Evolutionary conservation across 2,888 invertebrate species (phyloP).

Genomic region (Nymphalis polychloros): DNA sequence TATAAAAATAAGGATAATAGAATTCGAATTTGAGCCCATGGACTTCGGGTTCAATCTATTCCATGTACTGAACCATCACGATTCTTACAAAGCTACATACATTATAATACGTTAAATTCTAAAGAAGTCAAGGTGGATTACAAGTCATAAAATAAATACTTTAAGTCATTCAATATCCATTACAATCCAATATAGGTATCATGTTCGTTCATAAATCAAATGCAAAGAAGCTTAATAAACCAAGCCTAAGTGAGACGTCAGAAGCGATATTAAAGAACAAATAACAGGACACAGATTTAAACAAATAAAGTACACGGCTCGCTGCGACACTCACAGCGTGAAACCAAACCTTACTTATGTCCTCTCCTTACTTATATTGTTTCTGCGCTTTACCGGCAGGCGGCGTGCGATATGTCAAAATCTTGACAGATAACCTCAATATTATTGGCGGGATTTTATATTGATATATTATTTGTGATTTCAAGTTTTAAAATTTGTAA

Average conservation of each 20-base stretch:
- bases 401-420: constrained; percentile 57
- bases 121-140: too few species aligned
- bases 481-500: not conserved
- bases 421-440: constrained; percentile 63
- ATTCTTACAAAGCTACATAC: too few species aligned
- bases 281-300: constrained; percentile 41
- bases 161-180: not conserved
- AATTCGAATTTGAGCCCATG: too few species aligned
- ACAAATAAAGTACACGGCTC: constrained; percentile 60
- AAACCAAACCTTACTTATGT: constrained; percentile 62
- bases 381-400: constrained; percentile 32
- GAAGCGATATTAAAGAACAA: constrained; percentile 47
- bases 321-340: constrained; percentile 69
- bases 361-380: constrained; percentile 14
- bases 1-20: too few species aligned
- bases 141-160: too few species aligned
- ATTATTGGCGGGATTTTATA: constrained; percentile 28
- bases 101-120: too few species aligned
- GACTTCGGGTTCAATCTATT: too few species aligned
- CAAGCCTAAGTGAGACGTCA: constrained; percentile 43
- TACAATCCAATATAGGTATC: constrained; percentile 11
- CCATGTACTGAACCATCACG: too few species aligned
- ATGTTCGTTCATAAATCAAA: constrained; percentile 11
- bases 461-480: not conserved
- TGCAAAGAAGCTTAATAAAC: constrained; percentile 20